Evolutionary conservation across 2,888 invertebrate genomes (phyloP).

Genomic region (Aplocera efformata): DNA sequence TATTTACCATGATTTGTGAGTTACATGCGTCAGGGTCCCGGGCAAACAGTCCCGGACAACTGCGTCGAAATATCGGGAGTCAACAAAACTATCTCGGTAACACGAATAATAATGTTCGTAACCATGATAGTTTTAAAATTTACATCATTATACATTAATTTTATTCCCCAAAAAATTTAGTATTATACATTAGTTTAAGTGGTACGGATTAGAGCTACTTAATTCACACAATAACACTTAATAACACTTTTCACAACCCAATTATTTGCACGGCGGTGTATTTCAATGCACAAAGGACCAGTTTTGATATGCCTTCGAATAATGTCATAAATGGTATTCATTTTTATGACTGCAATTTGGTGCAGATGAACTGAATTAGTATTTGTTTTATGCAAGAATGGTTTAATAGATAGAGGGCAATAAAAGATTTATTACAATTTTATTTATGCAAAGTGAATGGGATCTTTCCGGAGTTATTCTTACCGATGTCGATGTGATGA

Average conservation of each 20-base stretch:
- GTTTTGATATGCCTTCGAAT: conserved; percentile 76
- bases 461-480: conserved; percentile 8
- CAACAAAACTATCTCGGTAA: too few relatives aligned
- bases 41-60: too few relatives aligned
- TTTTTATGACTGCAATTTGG: conserved; percentile 76
- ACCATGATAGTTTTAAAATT: too few relatives aligned
- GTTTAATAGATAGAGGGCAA: conserved; percentile 46
- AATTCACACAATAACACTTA: too few relatives aligned
- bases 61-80: too few relatives aligned
- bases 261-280: conserved; percentile 55
- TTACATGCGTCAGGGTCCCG: too few relatives aligned
- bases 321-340: conserved; percentile 74
- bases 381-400: conserved; percentile 74
- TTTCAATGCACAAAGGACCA: conserved; percentile 52
- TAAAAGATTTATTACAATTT: conserved; percentile 33
- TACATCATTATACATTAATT: too few relatives aligned
- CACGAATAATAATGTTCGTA: too few relatives aligned
- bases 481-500: conserved; percentile 7
- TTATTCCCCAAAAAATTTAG: too few relatives aligned
- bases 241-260: conserved; percentile 2
- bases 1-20: too few relatives aligned
- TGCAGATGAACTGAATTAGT: conserved; percentile 61
- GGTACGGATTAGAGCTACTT: too few relatives aligned
- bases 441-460: conserved; percentile 29
- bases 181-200: too few relatives aligned